Conservation (phyloP, 2,888 invertebrate genomes). For the Smittia aterrima region DNA sequence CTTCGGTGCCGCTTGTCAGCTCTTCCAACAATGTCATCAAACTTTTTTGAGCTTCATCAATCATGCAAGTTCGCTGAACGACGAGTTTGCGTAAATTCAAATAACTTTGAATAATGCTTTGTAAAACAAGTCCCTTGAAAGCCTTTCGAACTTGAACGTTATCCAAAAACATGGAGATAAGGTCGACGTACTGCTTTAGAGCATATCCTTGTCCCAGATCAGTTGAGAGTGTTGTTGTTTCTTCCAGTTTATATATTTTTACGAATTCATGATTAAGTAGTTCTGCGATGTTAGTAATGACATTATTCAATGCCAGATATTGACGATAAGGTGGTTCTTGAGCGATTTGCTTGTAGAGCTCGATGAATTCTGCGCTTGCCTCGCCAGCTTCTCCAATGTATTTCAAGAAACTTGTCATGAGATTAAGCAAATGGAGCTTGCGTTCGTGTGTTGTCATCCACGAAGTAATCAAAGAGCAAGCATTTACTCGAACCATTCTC, state of each 20-base stretch:
- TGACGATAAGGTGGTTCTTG: slow-evolving; percentile 89
- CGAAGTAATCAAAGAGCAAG: slow-evolving; percentile 83
- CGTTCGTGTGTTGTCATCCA: slow-evolving; percentile 66
- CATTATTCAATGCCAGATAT: slow-evolving; percentile 84
- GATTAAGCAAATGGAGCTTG: slow-evolving; percentile 73
- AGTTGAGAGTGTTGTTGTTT: slow-evolving; percentile 87
- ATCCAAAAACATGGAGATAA: slow-evolving; percentile 84
- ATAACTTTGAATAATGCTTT: slow-evolving; percentile 74
- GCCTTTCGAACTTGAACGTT: slow-evolving; percentile 83
- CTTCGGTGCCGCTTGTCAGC: slow-evolving; percentile 91
- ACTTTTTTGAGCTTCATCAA: slow-evolving; percentile 96
- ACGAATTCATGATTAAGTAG: slow-evolving; percentile 86
- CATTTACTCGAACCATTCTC: slow-evolving; percentile 80
- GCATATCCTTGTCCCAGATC: slow-evolving; percentile 94
- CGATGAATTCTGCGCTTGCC: slow-evolving; percentile 86
- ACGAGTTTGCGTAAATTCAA: slow-evolving; percentile 85
- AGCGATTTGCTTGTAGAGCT: slow-evolving; percentile 80
- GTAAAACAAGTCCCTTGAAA: slow-evolving; percentile 81
- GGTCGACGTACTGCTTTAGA: slow-evolving; percentile 82
- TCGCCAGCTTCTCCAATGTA: slow-evolving; percentile 86
- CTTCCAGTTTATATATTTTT: slow-evolving; percentile 83
- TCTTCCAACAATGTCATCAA: slow-evolving; percentile 89
- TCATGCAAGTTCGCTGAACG: slow-evolving; percentile 89
- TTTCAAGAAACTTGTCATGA: slow-evolving; percentile 84
- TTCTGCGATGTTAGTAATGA: slow-evolving; percentile 79